Percentiles rank a stretch among this genome's conserved stretches.
Conservation (phyloP, 2,113 vertebrate species). For the Sakesphorus luctuosus region DNA sequence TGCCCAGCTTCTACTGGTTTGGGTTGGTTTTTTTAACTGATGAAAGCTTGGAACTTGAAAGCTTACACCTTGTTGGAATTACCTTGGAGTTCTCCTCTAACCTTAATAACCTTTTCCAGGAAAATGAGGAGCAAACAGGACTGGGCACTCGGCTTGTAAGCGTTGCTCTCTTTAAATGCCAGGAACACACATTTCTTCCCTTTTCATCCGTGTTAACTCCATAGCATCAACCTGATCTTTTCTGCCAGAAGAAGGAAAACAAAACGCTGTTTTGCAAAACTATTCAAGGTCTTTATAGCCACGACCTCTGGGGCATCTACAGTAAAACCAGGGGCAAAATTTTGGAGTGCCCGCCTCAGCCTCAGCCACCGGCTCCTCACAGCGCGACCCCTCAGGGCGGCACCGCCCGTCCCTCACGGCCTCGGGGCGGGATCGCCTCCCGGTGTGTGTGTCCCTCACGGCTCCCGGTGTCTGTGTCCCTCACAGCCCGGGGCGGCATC, state of each 20-base stretch:
- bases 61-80: background rate
- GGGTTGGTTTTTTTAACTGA: background rate
- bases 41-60: background rate
- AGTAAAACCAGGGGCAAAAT: background rate
- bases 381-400: background rate
- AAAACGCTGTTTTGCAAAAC: background rate
- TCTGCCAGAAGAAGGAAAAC: background rate
- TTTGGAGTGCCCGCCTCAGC: background rate
- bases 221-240: background rate
- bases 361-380: background rate
- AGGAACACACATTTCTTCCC: background rate
- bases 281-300: background rate
- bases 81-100: background rate
- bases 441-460: too few relatives aligned
- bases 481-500: fast-evolving
- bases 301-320: background rate
- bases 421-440: too few relatives aligned
- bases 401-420: background rate
- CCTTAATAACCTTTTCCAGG: background rate
- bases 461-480: too few relatives aligned
- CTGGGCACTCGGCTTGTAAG: background rate
- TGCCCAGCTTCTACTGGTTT: background rate
- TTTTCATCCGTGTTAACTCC: background rate
- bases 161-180: background rate
- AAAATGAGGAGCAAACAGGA: background rate